Base-by-base conservation (phyloP, 2,113 vertebrate species). In the Xenopus laevis region DNA sequence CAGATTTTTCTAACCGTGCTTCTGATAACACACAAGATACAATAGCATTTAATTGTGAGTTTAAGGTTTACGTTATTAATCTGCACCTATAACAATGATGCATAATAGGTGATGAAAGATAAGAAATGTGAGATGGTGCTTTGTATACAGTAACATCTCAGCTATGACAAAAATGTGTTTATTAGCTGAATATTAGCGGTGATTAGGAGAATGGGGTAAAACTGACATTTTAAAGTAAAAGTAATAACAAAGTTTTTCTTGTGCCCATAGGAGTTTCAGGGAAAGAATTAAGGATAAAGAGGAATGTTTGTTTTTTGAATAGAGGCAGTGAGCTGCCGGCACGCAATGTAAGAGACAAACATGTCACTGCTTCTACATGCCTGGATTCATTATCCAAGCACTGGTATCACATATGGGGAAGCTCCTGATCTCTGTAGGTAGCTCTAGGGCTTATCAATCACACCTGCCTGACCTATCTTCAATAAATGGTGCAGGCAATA, bases 151-250 rank as follows among this genome's bases (percentile, higher is more conserved):
- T 59, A 7, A 67, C 69, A 9, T 76, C 44, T 69, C 64, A 82
- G 74, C 50, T 69, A 74, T 77, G 81, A 84, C 71, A 81, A 83
- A 84, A 81, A 79, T 50, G 13, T 76, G 17, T 27, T 27, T 27
- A 53, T 58, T 80, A 13, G 46, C 6, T 15, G 68, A 81, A 78
- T 74, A 46, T 80, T 61, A 27, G 23, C 1, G 23, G 23, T 27
- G 23, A 74, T 62, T 79, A 67, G 62, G 63, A 72, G 65, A 59
- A 73, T 58, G 59, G 62, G 40, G 61, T 33, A 71, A 55, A 78
- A 71, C 53, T 71, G 79, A 78, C 20, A 79, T 74, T 52, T 71
- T 77, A 78, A 16, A 45, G 64, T 60, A 79, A 8, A 20, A 53
- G 80, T 75, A 79, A 71, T 13, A 15, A 79, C 23, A 27, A 4